Evolutionary conservation across 2,888 invertebrate genomes (phyloP).

Genomic region (Drosophila picticornis): DNA sequence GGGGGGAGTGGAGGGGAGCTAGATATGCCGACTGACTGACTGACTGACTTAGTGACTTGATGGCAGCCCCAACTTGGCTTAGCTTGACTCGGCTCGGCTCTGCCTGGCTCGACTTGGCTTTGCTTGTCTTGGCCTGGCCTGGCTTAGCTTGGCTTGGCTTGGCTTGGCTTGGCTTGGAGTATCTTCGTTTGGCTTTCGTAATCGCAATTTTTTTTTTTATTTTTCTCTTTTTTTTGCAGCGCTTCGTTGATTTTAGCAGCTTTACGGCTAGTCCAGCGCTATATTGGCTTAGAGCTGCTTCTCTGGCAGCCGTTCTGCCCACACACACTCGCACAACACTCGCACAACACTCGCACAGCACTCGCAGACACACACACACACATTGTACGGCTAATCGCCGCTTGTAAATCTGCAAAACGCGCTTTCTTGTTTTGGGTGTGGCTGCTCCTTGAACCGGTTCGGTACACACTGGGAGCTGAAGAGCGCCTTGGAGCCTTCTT

Average conservation of each 20-base stretch:
- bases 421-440: constrained; percentile 73
- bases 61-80: constrained; percentile 54
- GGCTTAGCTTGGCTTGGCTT: constrained; percentile 30
- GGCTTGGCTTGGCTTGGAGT: constrained; percentile 60
- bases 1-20: not conserved
- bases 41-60: constrained; percentile 71
- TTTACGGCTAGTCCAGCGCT: constrained; percentile 67
- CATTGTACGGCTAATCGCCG: constrained; percentile 56
- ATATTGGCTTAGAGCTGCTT: constrained; percentile 71
- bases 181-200: constrained; percentile 74
- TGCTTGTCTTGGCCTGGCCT: constrained; percentile 32
- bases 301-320: constrained; percentile 72
- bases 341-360: constrained; percentile 37
- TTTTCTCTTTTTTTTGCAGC: constrained; percentile 73
- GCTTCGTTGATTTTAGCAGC: constrained; percentile 79
- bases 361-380: constrained; percentile 29
- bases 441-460: constrained; percentile 68
- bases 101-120: constrained; percentile 25
- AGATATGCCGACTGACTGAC: constrained; percentile 49
- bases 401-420: constrained; percentile 68
- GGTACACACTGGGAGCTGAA: not conserved
- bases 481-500: constrained; percentile 39
- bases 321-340: constrained; percentile 51
- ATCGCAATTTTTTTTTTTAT: constrained; percentile 57
- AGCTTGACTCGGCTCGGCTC: constrained; percentile 41